Evolutionary conservation across 2,888 invertebrate genomes (phyloP), one percentile per base, ranked within the genome.

Genomic region (Hirtodrosophila confusa): DNA sequence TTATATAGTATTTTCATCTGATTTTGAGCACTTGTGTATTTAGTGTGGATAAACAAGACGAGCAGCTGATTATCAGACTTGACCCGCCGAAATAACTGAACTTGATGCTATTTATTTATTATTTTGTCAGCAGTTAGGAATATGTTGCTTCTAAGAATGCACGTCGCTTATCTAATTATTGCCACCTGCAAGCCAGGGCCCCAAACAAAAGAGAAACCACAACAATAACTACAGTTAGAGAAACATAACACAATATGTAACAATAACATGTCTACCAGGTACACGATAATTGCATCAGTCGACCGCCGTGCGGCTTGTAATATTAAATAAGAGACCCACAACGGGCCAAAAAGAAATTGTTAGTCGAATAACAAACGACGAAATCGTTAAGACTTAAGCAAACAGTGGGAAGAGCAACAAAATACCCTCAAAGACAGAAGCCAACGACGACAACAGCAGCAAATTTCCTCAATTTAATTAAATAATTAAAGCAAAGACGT

Each of bases 391-490:
- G 56, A 57, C 23, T 48, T 23, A 51, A 29, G 43, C 36, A 35
- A 27, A 27, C 27, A 27, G 5, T 2, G 17, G 27, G 12, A 10
- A 41, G 11, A 41, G 24, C 17, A n/a, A 23, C 39, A 40, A 9
- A 9, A 58, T 57, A 58, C 44, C 27, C 44, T 49, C 17, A 44
- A 12, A 56, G 36, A 64, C 61, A 56, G 61, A 49, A 50, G 36
- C 47, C 40, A 41, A 44, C 27, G 17, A 53, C 49, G 51, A 61
- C 43, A 51, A 41, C 23, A 37, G 44, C 35, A 53, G 11, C 39
- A 37, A 65, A 62, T 69, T 61, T 80, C 47, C 75, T 69, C 75
- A 79, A 82, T 79, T 80, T 68, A 85, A 85, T 85, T 79, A 79
- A 85, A 79, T 71, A 85, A 82, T 85, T 73, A 78, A 80, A 73